A percentile compares a stretch with the other conserved stretches of the same genome.
Evolutionary conservation across 2,113 vertebrate genomes (phyloP).

Genomic region (Oenanthe melanoleuca): DNA sequence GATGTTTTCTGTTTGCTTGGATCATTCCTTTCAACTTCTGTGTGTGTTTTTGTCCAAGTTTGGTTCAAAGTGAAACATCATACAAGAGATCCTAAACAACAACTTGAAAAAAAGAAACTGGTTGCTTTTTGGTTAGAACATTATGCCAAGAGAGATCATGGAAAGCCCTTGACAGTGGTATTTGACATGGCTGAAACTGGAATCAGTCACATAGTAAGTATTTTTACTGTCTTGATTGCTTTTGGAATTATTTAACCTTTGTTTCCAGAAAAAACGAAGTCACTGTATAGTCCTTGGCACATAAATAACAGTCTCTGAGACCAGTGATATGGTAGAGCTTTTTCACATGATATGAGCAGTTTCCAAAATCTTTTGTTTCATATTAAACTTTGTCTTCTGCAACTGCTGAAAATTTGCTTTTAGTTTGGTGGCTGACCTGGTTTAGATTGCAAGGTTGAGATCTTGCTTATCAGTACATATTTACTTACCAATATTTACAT

Average conservation of each 20-base stretch:
- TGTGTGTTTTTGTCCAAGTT: conserved; percentile 73
- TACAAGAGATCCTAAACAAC: conserved; percentile 85
- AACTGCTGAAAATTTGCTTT: neutral
- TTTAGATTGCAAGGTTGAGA: neutral
- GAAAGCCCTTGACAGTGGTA: conserved; percentile 92
- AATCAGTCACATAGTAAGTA: conserved; percentile 91
- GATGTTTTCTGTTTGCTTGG: neutral
- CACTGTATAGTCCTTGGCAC: neutral
- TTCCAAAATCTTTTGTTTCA: neutral
- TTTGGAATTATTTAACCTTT: neutral
- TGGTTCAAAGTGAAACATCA: conserved; percentile 96
- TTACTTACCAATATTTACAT: too few species aligned
- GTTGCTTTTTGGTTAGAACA: conserved; percentile 97
- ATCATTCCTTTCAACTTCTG: neutral
- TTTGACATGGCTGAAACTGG: conserved; percentile 96
- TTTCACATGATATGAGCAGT: neutral
- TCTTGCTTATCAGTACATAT: neutral
- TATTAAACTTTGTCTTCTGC: neutral
- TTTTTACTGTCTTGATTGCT: neutral
- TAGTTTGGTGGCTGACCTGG: neutral
- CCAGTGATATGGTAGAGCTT: neutral
- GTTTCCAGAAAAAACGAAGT: neutral
- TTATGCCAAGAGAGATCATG: conserved; percentile 90
- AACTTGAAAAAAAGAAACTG: conserved; percentile 91
- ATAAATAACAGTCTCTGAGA: neutral